Evolutionary conservation across 2,888 invertebrate species (phyloP).

Genomic region (Argyresthia goedartella): DNA sequence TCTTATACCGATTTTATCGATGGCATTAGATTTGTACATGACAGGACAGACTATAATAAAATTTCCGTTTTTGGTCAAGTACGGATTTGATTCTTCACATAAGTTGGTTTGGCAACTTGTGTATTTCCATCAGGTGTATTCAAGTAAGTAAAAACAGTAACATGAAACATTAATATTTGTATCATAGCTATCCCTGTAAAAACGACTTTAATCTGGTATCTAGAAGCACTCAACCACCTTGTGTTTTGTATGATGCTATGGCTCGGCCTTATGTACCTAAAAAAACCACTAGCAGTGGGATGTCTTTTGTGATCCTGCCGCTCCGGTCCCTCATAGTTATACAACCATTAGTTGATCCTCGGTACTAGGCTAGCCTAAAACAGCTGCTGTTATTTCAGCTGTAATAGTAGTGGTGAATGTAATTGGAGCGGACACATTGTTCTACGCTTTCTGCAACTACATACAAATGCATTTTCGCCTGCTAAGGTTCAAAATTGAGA

Average conservation of each 20-base stretch:
- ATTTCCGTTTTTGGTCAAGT: constrained; percentile 35
- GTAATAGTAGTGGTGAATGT: constrained; percentile 26
- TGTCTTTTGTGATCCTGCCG: no score
- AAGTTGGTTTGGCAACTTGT: constrained; percentile 26
- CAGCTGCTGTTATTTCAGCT: constrained; percentile 20
- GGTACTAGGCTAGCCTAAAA: no score
- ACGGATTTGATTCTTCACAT: constrained; percentile 32
- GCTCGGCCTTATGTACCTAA: no score
- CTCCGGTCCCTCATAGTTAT: no score
- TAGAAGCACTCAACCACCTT: no score
- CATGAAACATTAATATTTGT: neutral
- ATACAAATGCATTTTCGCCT: constrained; percentile 43
- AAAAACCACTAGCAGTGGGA: no score
- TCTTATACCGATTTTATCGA: constrained; percentile 25
- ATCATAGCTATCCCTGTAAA: no score
- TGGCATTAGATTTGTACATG: constrained; percentile 24
- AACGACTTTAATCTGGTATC: no score
- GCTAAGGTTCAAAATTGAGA: constrained; percentile 28
- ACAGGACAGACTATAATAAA: constrained; percentile 23
- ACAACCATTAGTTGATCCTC: no score
- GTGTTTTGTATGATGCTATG: no score
- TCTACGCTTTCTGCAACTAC: constrained; percentile 34
- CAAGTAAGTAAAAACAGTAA: constrained; percentile 27
- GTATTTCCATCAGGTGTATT: constrained; percentile 36
- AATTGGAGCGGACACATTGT: constrained; percentile 34